Base-by-base conservation (phyloP, 2,113 vertebrate species). In the Tetraodon nigroviridis region DNA sequence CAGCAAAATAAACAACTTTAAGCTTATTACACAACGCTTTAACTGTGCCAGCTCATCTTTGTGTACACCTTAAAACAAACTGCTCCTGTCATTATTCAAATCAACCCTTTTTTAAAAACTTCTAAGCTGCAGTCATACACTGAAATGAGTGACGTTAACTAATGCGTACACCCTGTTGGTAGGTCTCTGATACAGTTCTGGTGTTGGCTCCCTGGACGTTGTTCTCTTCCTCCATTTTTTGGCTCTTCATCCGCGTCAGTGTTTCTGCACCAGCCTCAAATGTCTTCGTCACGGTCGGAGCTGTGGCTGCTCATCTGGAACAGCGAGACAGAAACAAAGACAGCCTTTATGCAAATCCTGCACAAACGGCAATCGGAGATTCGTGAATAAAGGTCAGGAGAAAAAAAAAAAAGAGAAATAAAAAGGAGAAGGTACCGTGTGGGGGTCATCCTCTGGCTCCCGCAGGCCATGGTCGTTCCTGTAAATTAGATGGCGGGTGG, bases 241-340 rank as follows among this genome's bases (percentile, higher is more conserved):
- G 83, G 81, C 78, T 75, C 86, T 79, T 81, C 18, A 67, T 81
- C 58, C 67, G 52, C 68, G 59, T 67, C 63, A 68, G 42, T 24
- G 8, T 64, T 55, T 62, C 66, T 51, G 73, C 7, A 81, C 58
- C 64, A 40, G 50, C 49, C 70, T 90, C 84, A 91, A 84, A 91
- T 89, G 81, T 89, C 89, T 21, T 91, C 89, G 56, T 90, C 90
- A 13, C 75, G 84, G 71, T 89, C 90, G 63, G 84, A 90, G 87
- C 82, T 90, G 85, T 88, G 86, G 75, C 83, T 82, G 82, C 86
- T 88, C 78, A 89, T 88, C 90, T 91, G 76, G 60, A 70, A 69
- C 62, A 75, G 73, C 65, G 61, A 75, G 58, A 75, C 54, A 73
- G 24, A 44, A 48, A 56, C 46, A 75, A 63, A 57, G 11, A 73